Percentiles rank a stretch among this genome's conserved stretches.
Conservation (phyloP, 2,113 vertebrate species). For the Poecilia latipinna region DNA sequence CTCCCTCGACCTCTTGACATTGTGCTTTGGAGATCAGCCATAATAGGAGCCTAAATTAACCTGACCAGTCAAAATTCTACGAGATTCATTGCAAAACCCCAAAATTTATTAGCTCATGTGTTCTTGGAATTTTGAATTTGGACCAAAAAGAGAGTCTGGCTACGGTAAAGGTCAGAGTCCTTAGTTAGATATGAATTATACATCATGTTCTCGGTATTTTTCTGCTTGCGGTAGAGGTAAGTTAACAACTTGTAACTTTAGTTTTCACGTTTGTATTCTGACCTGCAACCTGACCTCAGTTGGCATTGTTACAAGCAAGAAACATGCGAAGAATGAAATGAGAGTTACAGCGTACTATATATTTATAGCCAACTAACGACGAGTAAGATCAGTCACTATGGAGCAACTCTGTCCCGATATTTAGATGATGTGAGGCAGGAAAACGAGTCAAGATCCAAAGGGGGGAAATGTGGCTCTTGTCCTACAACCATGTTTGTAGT, state of each 20-base stretch:
- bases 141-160: not conserved
- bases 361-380: slow-evolving; percentile 16
- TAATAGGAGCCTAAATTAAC: slow-evolving; percentile 7
- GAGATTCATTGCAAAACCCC: slow-evolving; percentile 6
- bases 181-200: slow-evolving; percentile 26
- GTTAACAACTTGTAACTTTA: slow-evolving; percentile 13
- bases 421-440: slow-evolving; percentile 32
- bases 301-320: not conserved
- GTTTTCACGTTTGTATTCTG: slow-evolving; percentile 3
- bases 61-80: slow-evolving; percentile 10
- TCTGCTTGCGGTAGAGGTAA: slow-evolving; percentile 10
- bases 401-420: not conserved
- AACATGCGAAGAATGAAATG: not conserved
- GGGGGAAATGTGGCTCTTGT: slow-evolving; percentile 41
- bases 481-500: slow-evolving; percentile 67
- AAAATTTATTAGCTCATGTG: not conserved
- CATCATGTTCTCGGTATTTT: slow-evolving; percentile 27
- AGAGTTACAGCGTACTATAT: slow-evolving; percentile 11
- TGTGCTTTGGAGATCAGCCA: not conserved
- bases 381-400: slow-evolving; percentile 22
- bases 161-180: not conserved
- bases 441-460: slow-evolving; percentile 30
- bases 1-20: slow-evolving; percentile 8
- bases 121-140: not conserved
- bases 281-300: slow-evolving; percentile 9